Percentiles rank a stretch among this genome's conserved stretches.
Conservation (phyloP, 2,797 vertebrate species). For the Sebastes hubbsi region DNA sequence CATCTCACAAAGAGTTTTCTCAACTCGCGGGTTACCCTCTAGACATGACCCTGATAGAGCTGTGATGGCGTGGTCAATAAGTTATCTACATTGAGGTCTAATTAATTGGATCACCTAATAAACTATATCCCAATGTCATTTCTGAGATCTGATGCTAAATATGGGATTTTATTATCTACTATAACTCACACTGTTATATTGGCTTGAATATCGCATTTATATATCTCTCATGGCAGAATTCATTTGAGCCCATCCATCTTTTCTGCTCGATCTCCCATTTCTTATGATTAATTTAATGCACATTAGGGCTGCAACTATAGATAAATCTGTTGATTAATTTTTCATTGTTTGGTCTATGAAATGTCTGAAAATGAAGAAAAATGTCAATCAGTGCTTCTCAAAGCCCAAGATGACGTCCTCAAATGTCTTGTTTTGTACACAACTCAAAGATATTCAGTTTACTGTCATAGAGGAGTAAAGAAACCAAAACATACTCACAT, state of each 20-base stretch:
- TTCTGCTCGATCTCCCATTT: neutral
- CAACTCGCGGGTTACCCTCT: too few species aligned
- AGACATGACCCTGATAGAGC: neutral
- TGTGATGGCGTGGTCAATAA: neutral
- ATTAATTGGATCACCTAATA: neutral
- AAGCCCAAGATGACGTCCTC: too few species aligned
- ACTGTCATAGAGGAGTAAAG: too few species aligned
- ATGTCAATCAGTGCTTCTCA: accelerated
- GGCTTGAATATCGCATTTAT: neutral
- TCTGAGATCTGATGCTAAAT: neutral
- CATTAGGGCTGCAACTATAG: too few species aligned
- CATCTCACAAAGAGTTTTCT: too few species aligned
- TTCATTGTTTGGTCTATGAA: too few species aligned
- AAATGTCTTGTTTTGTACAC: too few species aligned
- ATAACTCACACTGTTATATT: neutral
- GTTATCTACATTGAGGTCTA: neutral
- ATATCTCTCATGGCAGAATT: neutral
- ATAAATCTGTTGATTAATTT: too few species aligned
- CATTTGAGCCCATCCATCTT: neutral
- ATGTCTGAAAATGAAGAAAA: too few species aligned
- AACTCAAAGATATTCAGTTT: too few species aligned
- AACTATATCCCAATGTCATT: neutral
- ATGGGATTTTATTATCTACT: neutral
- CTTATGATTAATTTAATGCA: too few species aligned
- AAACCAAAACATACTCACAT: too few species aligned